Conservation (phyloP, 2,113 vertebrate genomes). For the Phyllostomus hastatus region DNA sequence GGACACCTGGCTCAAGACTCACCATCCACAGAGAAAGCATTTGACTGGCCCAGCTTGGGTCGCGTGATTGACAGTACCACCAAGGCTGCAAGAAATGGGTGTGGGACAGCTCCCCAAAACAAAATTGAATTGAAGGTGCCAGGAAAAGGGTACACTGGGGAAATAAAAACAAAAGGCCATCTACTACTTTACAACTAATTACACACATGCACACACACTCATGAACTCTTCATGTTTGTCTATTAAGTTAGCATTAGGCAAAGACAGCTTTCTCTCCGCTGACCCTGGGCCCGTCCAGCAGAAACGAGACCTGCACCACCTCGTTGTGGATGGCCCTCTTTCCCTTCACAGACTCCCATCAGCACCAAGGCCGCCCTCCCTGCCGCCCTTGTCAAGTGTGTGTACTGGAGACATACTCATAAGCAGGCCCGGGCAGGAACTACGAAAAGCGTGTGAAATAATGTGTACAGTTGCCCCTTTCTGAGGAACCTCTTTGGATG, state of each 20-base stretch:
- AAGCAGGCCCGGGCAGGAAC: neutral
- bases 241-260: neutral
- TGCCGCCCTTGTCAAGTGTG: neutral
- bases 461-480: neutral
- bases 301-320: neutral
- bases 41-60: neutral
- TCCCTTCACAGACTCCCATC: neutral
- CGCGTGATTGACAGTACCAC: neutral
- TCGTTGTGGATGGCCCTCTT: neutral
- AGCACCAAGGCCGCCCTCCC: neutral
- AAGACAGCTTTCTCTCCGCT: neutral
- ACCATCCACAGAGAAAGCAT: neutral
- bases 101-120: neutral
- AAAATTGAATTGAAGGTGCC: neutral
- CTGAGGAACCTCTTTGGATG: slow-evolving; percentile 22
- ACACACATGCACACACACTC: neutral
- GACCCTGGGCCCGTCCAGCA: neutral
- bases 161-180: neutral
- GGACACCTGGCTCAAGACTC: neutral
- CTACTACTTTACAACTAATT: neutral
- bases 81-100: no score
- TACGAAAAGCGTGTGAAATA: fast-evolving
- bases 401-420: neutral
- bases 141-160: neutral
- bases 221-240: neutral